These are phyloP conservation scores for Formica selysi DNA, from an alignment of 1,140 invertebrate species.

Conservation along the genomic window DNA sequence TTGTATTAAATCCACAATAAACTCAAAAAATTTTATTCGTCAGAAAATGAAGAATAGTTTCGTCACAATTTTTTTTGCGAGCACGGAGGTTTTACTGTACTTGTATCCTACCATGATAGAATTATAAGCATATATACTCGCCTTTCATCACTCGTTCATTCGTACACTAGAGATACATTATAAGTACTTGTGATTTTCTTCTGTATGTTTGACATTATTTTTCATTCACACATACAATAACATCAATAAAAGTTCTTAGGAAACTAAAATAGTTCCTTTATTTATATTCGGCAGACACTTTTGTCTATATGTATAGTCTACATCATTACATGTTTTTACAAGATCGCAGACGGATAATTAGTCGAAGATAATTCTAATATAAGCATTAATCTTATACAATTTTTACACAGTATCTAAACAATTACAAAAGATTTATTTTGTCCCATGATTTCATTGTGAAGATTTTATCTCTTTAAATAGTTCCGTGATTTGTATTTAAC, in stretches of 20 bases:
- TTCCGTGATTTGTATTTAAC: slow-evolving; percentile 29
- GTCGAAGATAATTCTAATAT: slow-evolving; percentile 55
- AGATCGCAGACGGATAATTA: slow-evolving; percentile 54
- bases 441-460: slow-evolving; percentile 57
- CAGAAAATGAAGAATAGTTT: background rate
- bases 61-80: background rate
- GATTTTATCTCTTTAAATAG: slow-evolving; percentile 61
- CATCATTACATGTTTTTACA: slow-evolving; percentile 67
- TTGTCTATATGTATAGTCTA: slow-evolving; percentile 42
- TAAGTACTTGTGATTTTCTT: slow-evolving; percentile 66
- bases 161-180: slow-evolving; percentile 25
- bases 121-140: slow-evolving; percentile 3
- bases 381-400: slow-evolving; percentile 74
- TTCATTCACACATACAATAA: slow-evolving; percentile 74
- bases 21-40: slow-evolving; percentile 7
- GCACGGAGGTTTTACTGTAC: background rate
- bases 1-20: background rate
- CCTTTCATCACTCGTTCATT: slow-evolving; percentile 48
- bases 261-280: slow-evolving; percentile 71
- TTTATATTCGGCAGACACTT: slow-evolving; percentile 54
- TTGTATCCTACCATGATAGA: slow-evolving; percentile 19
- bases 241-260: slow-evolving; percentile 81
- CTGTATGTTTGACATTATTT: slow-evolving; percentile 75
- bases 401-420: slow-evolving; percentile 76
- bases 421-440: slow-evolving; percentile 75